Evolutionary conservation across 2,888 invertebrate species (phyloP).

Genomic region (Tridacna crocea): DNA sequence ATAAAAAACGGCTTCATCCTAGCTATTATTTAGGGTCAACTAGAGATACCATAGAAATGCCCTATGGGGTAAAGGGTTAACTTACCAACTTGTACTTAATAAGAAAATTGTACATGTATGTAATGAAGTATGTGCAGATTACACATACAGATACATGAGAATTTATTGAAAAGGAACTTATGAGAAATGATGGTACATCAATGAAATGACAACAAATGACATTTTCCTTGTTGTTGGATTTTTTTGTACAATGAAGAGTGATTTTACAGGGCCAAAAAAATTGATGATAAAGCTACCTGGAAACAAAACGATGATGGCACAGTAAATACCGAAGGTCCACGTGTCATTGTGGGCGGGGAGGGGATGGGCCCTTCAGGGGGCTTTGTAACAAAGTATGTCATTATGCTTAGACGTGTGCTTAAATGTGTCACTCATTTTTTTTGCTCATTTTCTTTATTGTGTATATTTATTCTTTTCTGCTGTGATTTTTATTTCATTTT

Average conservation of each 20-base stretch:
- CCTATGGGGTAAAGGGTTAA: too few species aligned
- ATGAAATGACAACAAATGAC: too few species aligned
- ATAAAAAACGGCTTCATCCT: too few species aligned
- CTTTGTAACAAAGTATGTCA: constrained; percentile 91
- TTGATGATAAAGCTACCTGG: constrained; percentile 96
- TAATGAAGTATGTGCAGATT: too few species aligned
- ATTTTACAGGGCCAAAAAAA: constrained; percentile 85
- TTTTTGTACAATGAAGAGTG: not conserved
- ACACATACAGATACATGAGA: too few species aligned
- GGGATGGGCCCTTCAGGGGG: constrained; percentile 87
- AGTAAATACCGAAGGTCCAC: constrained; percentile 86
- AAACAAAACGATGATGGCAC: constrained; percentile 99
- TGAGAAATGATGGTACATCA: too few species aligned
- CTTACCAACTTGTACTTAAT: too few species aligned
- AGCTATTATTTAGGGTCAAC: too few species aligned
- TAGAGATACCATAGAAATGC: too few species aligned
- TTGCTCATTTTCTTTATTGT: not conserved
- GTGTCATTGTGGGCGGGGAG: constrained; percentile 80
- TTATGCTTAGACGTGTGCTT: not conserved
- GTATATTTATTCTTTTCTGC: constrained; percentile 27
- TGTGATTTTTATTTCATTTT: constrained; percentile 48
- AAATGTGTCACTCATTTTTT: not conserved
- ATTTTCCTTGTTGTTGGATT: too few species aligned
- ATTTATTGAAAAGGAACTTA: too few species aligned
- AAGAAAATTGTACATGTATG: too few species aligned